These are phyloP conservation scores for Drosophila guanche DNA, from an alignment of 1,140 invertebrate species.

Conservation along the genomic window DNA sequence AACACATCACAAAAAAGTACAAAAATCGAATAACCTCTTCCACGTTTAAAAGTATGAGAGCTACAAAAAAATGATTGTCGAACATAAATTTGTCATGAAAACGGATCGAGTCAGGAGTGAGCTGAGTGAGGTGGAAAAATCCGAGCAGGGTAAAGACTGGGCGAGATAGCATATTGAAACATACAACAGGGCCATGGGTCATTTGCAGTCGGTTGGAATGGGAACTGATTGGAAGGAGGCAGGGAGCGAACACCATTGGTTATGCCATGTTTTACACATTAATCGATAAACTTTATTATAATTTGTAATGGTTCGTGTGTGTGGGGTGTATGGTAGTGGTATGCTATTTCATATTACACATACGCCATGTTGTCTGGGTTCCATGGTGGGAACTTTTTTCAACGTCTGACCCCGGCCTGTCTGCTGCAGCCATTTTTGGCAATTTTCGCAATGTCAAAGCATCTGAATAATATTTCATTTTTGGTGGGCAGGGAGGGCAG, in stretches of 20 bases:
- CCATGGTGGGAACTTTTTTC: constrained; percentile 43
- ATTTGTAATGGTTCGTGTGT: constrained; percentile 56
- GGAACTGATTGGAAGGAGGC: background rate
- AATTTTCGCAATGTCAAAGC: constrained; percentile 50
- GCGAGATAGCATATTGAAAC: constrained; percentile 60
- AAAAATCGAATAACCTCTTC: background rate
- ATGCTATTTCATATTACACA: constrained; percentile 29
- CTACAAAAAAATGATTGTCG: constrained; percentile 21
- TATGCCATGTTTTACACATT: constrained; percentile 54
- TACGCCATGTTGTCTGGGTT: constrained; percentile 55
- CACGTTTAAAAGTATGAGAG: constrained; percentile 1
- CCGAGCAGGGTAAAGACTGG: background rate
- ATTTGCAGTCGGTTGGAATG: background rate
- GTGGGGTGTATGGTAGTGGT: background rate
- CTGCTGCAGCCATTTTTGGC: constrained; percentile 35
- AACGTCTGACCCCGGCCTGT: constrained; percentile 34
- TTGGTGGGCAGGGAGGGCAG: background rate
- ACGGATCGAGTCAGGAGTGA: constrained; percentile 8
- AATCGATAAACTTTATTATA: constrained; percentile 80
- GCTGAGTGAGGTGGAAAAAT: constrained; percentile 5
- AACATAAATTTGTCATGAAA: constrained; percentile 58
- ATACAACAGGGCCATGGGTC: constrained; percentile 36
- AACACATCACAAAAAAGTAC: background rate
- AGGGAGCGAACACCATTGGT: background rate
- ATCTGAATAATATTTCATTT: constrained; percentile 67